These are phyloP conservation scores for Brachylomia viminalis DNA, from an alignment of 2,888 invertebrate genomes.

Conservation along the genomic window DNA sequence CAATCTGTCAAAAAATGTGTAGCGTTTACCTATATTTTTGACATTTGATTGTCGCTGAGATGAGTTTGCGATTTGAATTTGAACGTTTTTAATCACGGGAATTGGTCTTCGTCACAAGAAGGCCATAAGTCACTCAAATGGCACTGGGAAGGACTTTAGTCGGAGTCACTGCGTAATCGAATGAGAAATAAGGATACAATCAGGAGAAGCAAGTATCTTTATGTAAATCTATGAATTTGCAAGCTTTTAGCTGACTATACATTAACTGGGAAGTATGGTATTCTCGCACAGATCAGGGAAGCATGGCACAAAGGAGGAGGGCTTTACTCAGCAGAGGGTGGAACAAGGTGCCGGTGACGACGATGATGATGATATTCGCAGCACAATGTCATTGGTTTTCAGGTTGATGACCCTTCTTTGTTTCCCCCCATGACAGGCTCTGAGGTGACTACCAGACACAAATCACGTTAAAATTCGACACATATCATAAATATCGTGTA, in stretches of 20 bases:
- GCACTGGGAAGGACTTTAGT: background rate
- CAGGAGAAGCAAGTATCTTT: no score
- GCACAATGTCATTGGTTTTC: background rate
- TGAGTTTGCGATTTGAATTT: no score
- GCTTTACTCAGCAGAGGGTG: background rate
- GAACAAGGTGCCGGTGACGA: no score
- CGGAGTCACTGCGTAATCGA: background rate
- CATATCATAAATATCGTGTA: constrained; percentile 58
- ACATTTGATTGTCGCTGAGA: no score
- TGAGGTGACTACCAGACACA: constrained; percentile 33
- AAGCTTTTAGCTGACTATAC: background rate
- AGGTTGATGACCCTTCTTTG: constrained; percentile 21
- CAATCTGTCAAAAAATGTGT: no score
- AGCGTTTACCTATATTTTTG: no score
- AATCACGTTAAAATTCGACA: constrained; percentile 60
- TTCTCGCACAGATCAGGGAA: background rate
- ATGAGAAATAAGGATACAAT: background rate
- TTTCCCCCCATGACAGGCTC: background rate
- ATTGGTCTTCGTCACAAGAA: background rate
- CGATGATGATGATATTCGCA: no score
- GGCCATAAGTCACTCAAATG: background rate
- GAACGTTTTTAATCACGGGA: no score
- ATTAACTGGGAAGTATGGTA: background rate
- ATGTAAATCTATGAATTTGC: background rate
- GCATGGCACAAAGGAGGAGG: no score